Evolutionary conservation across 2,888 invertebrate species (phyloP), one percentile per base, ranked within the genome.

Genomic region (Ditylenchus weischeri): DNA sequence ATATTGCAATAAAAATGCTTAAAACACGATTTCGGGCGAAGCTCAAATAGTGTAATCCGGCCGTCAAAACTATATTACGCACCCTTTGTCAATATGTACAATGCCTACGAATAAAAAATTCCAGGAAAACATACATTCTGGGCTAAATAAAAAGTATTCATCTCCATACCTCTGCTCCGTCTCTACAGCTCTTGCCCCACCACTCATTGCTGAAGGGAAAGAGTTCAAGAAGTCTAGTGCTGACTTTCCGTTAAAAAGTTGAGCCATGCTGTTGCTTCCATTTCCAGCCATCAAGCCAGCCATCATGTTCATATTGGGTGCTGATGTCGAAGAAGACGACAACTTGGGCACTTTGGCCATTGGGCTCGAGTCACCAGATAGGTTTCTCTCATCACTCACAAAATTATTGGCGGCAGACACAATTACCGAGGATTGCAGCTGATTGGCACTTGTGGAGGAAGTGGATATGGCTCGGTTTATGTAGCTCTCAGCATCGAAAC

Each of bases 321-420:
- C 29, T 29, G 29, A 29, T 29, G 59, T 23, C 50, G 65, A 65
- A 23, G 57, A 65, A 6, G 57, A 19, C 4, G 65, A 65, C 49
- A 65, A 35, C 59, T 65, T 65, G 23, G 65, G 50, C 36, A 60
- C 10, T 60, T 58, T 58, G n/a, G 48, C 38, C 38, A 65, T 19
- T 10, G 65, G 58, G 11, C 51, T 47, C 18, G 65, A 36, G 23
- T 65, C 60, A 15, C 36, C 21, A 29, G 65, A 13, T 11, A 35
- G 21, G 43, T 18, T 21, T 19, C 19, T 23, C 21, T 11, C 58
- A 19, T 43, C 51, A 64, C 23, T 7, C 1, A 11, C 54, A 23
- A 29, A 21, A 11, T 18, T 18, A 21, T 54, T 21, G 21, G 23
- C 54, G 11, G 54, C 21, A 54, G 23, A 23, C n/a, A 54, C 54